Base-by-base conservation (phyloP, 2,797 vertebrate species). In the Crocidura indochinensis region DNA sequence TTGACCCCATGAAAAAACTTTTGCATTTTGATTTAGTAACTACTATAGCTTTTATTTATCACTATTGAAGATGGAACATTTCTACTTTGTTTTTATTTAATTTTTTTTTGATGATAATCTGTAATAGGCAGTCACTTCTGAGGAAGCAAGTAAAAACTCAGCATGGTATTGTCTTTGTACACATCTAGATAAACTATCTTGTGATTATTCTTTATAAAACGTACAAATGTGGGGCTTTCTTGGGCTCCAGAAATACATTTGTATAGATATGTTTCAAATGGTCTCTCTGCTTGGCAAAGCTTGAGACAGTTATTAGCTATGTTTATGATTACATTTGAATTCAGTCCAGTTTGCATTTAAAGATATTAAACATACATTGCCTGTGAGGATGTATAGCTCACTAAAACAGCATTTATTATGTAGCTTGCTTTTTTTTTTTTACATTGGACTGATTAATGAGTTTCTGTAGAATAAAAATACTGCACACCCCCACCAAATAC, bases 51-150 rank as follows among this genome's bases (percentile, higher is more conserved):
- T 92, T 94, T 92, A 89, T 96, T 96, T 95, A 94, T 94, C 81
- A 87, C 91, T 92, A 94, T 91, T 92, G 97, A 97, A 96, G 73
- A 95, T 95, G 96, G 96, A 97, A 97, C 94, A 91, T 97, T 98
- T 97, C 97, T 97, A 93, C 93, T 60, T 60, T 7, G 84, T 95
- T 96, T 94, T 92, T 15, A 60, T 97, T 97, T 97, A 4, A 29
- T 31, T 93, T 82, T 94, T 94, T 97, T 90, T 87, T 98, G 97
- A 97, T 96, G 97, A 98, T 98, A 97, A 96, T 98, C 98, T 95
- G 97, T 92, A 95, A 94, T 94, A 94, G 85, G 89, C 95, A 97
- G 92, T 74, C 79, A 86, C 85, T 96, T 97, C 94, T 95, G 95
- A 97, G 74, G 87, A 87, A 90, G 78, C 97, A 96, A 97, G 97